A percentile compares a stretch with the other conserved stretches of the same genome.
Conservation (phyloP, 2,797 vertebrate species). For the Ciconia nigra region DNA sequence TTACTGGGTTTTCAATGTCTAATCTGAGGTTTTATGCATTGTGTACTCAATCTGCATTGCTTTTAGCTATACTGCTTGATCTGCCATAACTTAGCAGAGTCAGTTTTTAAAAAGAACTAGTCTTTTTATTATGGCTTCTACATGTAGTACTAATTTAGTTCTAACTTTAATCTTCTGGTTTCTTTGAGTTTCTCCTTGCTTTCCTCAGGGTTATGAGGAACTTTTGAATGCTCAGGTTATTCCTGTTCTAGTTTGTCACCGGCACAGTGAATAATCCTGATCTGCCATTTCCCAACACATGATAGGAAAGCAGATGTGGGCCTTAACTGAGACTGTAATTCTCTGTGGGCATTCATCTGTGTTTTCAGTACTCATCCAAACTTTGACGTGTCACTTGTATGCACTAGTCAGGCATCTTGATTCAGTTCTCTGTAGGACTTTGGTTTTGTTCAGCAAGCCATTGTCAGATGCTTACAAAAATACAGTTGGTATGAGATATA, state of each 20-base stretch:
- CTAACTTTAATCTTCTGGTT: not conserved
- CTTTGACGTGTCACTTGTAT: not conserved
- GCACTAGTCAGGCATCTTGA: not conserved
- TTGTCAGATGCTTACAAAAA: not conserved
- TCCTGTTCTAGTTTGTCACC: not conserved
- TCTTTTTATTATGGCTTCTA: not conserved
- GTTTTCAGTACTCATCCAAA: not conserved
- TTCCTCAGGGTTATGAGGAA: not conserved
- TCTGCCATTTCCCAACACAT: not conserved
- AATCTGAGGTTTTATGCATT: not conserved
- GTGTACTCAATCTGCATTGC: not conserved
- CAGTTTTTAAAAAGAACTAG: not conserved
- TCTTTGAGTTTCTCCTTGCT: not conserved
- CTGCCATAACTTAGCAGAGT: not conserved
- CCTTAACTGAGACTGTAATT: not conserved
- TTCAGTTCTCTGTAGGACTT: not conserved
- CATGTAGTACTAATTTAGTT: not conserved
- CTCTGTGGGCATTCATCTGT: not conserved
- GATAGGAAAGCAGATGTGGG: not conserved
- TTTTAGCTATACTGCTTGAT: not conserved
- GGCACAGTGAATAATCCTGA: not conserved
- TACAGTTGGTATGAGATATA: not conserved
- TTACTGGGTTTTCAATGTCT: not conserved
- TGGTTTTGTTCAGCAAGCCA: not conserved
- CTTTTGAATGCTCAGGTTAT: not conserved